Base-by-base conservation (phyloP, 2,113 vertebrate species). In the Ptyas mucosa region DNA sequence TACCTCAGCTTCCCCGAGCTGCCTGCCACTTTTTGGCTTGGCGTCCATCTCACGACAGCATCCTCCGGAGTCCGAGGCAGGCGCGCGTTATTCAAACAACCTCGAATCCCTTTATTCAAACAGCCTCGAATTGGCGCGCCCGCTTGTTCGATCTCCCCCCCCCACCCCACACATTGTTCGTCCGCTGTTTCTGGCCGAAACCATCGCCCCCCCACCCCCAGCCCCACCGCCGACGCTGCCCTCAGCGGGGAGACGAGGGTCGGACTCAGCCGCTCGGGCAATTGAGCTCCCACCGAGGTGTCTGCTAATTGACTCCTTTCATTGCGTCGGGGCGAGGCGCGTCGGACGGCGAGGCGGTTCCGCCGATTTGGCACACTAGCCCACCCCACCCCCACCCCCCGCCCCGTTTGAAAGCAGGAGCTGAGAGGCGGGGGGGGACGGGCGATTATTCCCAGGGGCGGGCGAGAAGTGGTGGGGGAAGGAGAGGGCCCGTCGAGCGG, bases 401-500 rank as follows among this genome's bases (percentile, higher is more conserved):
- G n/a, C 14, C n/a, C n/a, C 18, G 75, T 81, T 81, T 39, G 34
- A 81, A 81, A 81, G 34, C n/a, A 2, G 69, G 69, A 81, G 69
- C 91, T 61, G 24, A 26, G 69, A 26, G 57, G 52, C 93, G 15
- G 86, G 92, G 97, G 97, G 95, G 95, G 95, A 96, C 96, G 94
- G 95, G 96, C 97, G 95, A 97, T 81, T 81, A 81, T 96, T 96
- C 96, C 96, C 94, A 43, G 97, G 97, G 97, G 95, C 97, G 97
- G 97, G 96, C 95, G 97, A 97, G 96, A 96, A 96, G 96, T 24
- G 54, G 54, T 46, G 7, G 2, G 6, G 20, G 21, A 21, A 23
- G 97, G 93, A 97, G 97, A 95, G 97, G 97, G 97, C 98, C 98
- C 98, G 98, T 98, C 98, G 98, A 98, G 98, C 98, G 97, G 98